Percentiles rank a stretch among this genome's conserved stretches.
phyloP scores from a whole-genome alignment of 2,888 invertebrate species.

The Dicranocentrus wangi region DNA sequence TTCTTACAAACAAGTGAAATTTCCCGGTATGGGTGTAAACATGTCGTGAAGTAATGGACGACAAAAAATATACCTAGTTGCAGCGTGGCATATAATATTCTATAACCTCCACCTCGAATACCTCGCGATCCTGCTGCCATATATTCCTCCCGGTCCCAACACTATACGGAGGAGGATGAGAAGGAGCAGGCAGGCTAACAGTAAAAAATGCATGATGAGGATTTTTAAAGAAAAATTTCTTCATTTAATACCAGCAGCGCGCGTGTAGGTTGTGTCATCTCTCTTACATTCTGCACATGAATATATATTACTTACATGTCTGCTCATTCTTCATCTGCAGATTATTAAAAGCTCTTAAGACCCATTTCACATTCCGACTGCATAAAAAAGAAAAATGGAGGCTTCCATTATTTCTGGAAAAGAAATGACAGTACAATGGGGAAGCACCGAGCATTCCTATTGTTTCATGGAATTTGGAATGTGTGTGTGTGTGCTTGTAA shows the following conservation, averaged over 20 bases:
- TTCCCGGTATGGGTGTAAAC: slow-evolving; percentile 1
- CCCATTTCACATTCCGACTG: slow-evolving; percentile 52
- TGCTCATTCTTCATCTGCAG: slow-evolving; percentile 41
- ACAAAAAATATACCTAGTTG: background rate
- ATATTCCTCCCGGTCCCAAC: no score
- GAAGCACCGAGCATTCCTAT: slow-evolving; percentile 6
- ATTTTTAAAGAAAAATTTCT: no score
- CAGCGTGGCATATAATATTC: no score
- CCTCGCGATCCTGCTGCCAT: no score
- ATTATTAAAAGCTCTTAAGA: slow-evolving; percentile 53
- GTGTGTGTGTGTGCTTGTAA: background rate
- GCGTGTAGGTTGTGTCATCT: background rate
- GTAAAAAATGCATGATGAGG: no score
- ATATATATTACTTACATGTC: slow-evolving; percentile 6
- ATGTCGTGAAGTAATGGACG: background rate
- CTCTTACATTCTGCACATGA: slow-evolving; percentile 6
- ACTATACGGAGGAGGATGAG: no score
- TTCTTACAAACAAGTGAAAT: slow-evolving; percentile 11
- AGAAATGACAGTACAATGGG: slow-evolving; percentile 17
- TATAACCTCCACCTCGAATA: no score
- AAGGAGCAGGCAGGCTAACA: no score
- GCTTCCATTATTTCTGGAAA: slow-evolving; percentile 26
- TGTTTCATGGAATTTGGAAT: slow-evolving; percentile 15
- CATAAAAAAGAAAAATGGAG: slow-evolving; percentile 48
- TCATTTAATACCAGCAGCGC: no score